Conservation (phyloP, 1,140 invertebrate genomes). For the Chelonus insularis region DNA sequence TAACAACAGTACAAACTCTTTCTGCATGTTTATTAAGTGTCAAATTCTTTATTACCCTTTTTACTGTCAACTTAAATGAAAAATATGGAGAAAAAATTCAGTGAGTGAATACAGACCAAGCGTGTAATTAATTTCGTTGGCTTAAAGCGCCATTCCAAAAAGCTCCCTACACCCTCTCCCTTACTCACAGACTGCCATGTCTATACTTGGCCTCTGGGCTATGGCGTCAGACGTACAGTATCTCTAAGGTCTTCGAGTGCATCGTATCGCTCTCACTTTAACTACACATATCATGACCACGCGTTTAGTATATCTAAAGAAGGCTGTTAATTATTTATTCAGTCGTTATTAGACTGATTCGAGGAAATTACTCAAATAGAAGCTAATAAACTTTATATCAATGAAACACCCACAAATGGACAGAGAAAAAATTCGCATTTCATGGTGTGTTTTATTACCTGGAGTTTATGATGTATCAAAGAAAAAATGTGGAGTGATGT, state of each 20-base stretch:
- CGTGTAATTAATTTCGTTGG: slow-evolving; percentile 41
- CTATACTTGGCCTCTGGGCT: slow-evolving; percentile 54
- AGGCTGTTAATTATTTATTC: not conserved
- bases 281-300: not conserved
- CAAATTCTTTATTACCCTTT: too few species aligned
- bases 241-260: slow-evolving; percentile 53
- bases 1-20: not conserved
- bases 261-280: slow-evolving; percentile 41
- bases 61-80: slow-evolving; percentile 4
- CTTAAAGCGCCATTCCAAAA: not conserved
- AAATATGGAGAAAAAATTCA: not conserved
- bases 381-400: not conserved
- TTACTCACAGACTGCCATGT: slow-evolving; percentile 29
- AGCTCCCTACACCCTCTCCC: slow-evolving; percentile 10
- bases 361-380: too few species aligned
- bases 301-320: not conserved
- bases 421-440: slow-evolving; percentile 19
- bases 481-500: slow-evolving; percentile 38
- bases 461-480: slow-evolving; percentile 27
- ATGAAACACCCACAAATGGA: slow-evolving; percentile 11
- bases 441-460: slow-evolving; percentile 26
- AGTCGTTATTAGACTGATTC: not conserved
- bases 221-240: slow-evolving; percentile 43
- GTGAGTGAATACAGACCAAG: slow-evolving; percentile 26
- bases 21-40: too few species aligned